These are phyloP conservation scores for Lepidocyrtoides sp. DNA, from an alignment of 2,888 invertebrate genomes.

Conservation along the genomic window DNA sequence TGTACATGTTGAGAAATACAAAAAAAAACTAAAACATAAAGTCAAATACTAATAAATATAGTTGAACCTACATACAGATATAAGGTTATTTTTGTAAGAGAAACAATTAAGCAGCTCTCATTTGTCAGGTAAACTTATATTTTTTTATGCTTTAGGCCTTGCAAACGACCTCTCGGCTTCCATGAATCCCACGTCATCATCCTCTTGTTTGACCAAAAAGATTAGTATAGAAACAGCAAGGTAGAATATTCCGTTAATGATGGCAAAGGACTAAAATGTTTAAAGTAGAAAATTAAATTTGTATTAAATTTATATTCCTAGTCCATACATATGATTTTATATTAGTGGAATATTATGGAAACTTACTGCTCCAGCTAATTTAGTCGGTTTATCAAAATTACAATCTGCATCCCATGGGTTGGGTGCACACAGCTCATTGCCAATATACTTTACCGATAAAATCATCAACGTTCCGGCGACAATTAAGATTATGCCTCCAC, in stretches of 20 bases:
- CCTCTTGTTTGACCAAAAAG: constrained; percentile 46
- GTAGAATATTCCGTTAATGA: constrained; percentile 72
- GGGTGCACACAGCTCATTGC: constrained; percentile 49
- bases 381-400: constrained; percentile 57
- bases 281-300: not conserved
- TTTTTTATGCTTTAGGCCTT: not conserved
- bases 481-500: constrained; percentile 67
- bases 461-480: constrained; percentile 74
- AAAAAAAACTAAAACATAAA: not conserved
- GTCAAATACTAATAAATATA: not conserved
- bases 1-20: not conserved
- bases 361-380: constrained; percentile 70
- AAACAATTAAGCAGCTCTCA: not conserved
- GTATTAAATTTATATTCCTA: too few species aligned
- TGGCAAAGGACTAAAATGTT: constrained; percentile 59
- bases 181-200: constrained; percentile 44
- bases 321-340: not conserved
- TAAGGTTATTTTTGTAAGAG: not conserved
- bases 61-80: not conserved
- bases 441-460: constrained; percentile 69
- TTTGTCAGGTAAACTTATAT: constrained; percentile 5
- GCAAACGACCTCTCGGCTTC: constrained; percentile 22
- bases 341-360: not conserved
- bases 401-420: constrained; percentile 63
- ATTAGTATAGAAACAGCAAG: constrained; percentile 22